Evolutionary conservation across 2,888 invertebrate species (phyloP).

Genomic region (Trimorus sp.): DNA sequence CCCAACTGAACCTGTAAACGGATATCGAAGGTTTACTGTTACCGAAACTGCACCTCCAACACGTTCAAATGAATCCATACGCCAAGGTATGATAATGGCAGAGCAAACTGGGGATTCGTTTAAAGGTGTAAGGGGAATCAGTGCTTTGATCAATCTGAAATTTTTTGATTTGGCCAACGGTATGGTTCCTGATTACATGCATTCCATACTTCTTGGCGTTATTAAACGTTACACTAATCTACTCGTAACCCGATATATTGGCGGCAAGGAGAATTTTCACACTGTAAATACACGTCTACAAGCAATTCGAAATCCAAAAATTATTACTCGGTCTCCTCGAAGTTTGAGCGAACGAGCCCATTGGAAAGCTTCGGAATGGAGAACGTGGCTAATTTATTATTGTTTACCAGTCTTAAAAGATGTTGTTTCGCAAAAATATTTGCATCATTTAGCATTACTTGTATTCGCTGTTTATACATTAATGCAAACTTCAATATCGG

Average conservation of each 20-base stretch:
- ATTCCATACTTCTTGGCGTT: conserved; percentile 56
- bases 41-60: conserved; percentile 8
- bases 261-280: background rate
- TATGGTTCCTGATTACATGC: conserved; percentile 64
- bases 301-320: conserved; percentile 7
- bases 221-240: conserved; percentile 24
- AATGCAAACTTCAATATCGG: conserved; percentile 13
- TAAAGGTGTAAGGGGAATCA: conserved; percentile 42
- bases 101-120: background rate
- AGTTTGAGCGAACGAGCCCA: conserved; percentile 8
- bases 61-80: conserved; percentile 26
- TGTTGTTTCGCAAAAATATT: conserved; percentile 1
- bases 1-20: conserved; percentile 24
- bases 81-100: conserved; percentile 4
- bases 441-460: conserved; percentile 20
- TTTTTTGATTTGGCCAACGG: conserved; percentile 58
- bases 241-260: background rate
- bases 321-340: conserved; percentile 12
- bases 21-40: conserved; percentile 35
- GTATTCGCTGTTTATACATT: conserved; percentile 15
- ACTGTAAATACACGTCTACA: conserved; percentile 6
- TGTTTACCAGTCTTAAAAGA: conserved; percentile 12
- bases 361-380: conserved; percentile 40
- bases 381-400: conserved; percentile 19
- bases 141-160: conserved; percentile 48